A percentile compares a stretch with the other conserved stretches of the same genome.
phyloP scores from a whole-genome alignment of 2,113 vertebrate genomes.

The Gambusia affinis region DNA sequence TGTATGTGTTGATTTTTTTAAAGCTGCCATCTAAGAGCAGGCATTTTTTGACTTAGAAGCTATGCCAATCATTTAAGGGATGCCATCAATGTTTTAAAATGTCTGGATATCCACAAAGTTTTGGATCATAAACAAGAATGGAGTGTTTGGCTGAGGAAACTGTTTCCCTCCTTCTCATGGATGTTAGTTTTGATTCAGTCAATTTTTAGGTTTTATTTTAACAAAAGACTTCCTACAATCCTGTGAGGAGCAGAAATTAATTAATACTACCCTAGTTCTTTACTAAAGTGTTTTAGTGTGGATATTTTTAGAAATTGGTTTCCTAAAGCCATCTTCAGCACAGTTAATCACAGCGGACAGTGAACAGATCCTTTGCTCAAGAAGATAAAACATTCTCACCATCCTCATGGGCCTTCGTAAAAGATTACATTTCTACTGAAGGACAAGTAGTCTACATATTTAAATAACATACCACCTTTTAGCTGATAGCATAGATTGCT shows the following conservation, averaged over 20 bases:
- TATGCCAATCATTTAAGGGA: conserved; percentile 41
- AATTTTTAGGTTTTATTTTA: background rate
- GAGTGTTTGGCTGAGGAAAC: conserved; percentile 11
- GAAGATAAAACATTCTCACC: conserved; percentile 22
- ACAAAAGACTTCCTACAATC: background rate
- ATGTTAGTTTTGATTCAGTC: conserved; percentile 10
- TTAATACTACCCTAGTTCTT: conserved; percentile 6
- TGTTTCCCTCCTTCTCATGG: conserved; percentile 1
- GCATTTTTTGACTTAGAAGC: conserved; percentile 35
- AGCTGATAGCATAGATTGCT: conserved; percentile 39
- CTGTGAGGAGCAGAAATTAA: background rate
- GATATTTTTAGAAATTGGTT: conserved; percentile 30
- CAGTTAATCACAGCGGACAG: conserved; percentile 15
- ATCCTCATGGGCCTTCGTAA: conserved; percentile 12
- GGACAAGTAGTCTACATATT: conserved; percentile 33
- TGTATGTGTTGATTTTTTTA: conserved; percentile 2
- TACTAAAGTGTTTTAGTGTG: conserved; percentile 18
- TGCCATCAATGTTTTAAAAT: conserved; percentile 36
- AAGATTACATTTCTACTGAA: conserved; percentile 25
- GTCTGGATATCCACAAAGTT: conserved; percentile 43
- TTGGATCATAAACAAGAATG: conserved; percentile 11
- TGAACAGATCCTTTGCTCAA: conserved; percentile 41
- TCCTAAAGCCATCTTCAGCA: conserved; percentile 22
- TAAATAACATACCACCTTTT: conserved; percentile 32
- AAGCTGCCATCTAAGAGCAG: conserved; percentile 26